phyloP scores from a whole-genome alignment of 2,888 invertebrate species.

The Agrochola circellaris region DNA sequence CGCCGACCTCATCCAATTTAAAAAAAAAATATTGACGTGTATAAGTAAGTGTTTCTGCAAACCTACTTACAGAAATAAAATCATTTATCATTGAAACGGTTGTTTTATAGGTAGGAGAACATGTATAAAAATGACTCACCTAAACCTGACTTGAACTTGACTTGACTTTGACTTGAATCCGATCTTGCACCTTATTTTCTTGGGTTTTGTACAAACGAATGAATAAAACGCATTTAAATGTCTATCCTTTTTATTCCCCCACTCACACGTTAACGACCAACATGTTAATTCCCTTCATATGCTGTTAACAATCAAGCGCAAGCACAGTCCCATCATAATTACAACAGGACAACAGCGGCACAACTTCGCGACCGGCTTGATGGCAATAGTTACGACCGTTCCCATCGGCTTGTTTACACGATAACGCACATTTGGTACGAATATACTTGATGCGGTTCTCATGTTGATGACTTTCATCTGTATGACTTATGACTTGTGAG shows the following conservation, averaged over 20 bases:
- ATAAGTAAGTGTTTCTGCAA: no score
- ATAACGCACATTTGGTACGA: slow-evolving; percentile 65
- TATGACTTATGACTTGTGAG: slow-evolving; percentile 29
- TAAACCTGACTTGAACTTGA: no score
- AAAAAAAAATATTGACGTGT: no score
- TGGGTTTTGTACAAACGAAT: background rate
- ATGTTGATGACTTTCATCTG: slow-evolving; percentile 64
- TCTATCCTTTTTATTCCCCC: background rate
- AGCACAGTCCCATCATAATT: slow-evolving; percentile 20
- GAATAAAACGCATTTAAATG: background rate
- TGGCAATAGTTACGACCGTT: slow-evolving; percentile 41
- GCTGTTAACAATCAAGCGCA: slow-evolving; percentile 16
- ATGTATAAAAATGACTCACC: no score
- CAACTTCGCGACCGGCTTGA: slow-evolving; percentile 53
- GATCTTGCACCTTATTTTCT: background rate
- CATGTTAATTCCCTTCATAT: slow-evolving; percentile 11
- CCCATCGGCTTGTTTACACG: slow-evolving; percentile 52
- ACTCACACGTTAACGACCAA: slow-evolving; percentile 4
- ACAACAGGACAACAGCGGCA: slow-evolving; percentile 14
- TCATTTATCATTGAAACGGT: background rate
- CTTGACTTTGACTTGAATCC: background rate
- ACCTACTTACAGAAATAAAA: no score
- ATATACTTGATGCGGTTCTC: slow-evolving; percentile 73
- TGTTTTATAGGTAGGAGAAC: no score
- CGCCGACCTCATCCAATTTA: no score